Conservation (phyloP, 2,888 invertebrate genomes). For the Mellilla xanthometata region DNA sequence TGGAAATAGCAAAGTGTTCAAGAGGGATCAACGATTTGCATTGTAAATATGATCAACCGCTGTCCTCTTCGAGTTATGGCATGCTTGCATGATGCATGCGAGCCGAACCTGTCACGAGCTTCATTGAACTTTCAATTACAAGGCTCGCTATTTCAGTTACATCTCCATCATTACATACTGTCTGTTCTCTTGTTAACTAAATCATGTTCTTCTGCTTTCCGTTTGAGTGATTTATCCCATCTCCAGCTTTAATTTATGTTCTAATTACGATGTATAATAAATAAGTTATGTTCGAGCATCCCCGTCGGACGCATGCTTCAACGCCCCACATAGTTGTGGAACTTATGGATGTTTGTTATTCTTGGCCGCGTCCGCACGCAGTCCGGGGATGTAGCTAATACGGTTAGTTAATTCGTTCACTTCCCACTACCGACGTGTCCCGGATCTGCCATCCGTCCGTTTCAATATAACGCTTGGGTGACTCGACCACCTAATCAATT, state of each 20-base stretch:
- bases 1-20: conserved; percentile 11
- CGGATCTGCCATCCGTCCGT: conserved; percentile 42
- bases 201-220: conserved; percentile 33
- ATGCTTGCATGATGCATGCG: conserved; percentile 47
- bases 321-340: conserved; percentile 28
- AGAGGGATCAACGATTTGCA: conserved; percentile 15
- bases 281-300: conserved; percentile 31
- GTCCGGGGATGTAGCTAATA: conserved; percentile 38
- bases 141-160: conserved; percentile 40
- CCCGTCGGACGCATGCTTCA: conserved; percentile 30
- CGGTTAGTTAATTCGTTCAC: conserved; percentile 54
- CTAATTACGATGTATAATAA: conserved; percentile 44
- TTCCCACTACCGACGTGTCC: conserved; percentile 37
- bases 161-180: conserved; percentile 22
- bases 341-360: conserved; percentile 37
- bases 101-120: conserved; percentile 51
- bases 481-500: conserved; percentile 57
- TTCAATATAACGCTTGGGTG: conserved; percentile 51
- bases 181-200: conserved; percentile 29
- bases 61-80: conserved; percentile 38
- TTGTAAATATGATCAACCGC: conserved; percentile 30
- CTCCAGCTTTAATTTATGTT: conserved; percentile 44
- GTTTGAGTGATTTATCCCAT: conserved; percentile 47
- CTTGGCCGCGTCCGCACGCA: conserved; percentile 29
- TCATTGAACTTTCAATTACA: conserved; percentile 57